Evolutionary conservation across 2,113 vertebrate genomes (phyloP).

Genomic region (Platysternon megacephalum): DNA sequence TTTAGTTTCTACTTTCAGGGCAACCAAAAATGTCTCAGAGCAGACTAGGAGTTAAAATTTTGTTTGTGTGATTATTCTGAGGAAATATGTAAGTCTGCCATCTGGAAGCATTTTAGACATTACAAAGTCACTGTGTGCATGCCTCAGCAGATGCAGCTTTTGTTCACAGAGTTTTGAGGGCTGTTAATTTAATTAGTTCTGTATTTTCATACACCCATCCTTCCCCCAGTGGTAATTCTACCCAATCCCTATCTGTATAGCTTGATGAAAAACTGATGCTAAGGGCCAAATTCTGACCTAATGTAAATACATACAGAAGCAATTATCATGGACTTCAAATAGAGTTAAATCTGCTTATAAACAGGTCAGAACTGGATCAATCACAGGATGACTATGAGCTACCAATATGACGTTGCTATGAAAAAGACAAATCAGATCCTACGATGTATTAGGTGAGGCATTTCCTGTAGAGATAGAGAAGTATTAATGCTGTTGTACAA

Average conservation of each 20-base stretch:
- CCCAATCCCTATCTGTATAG: slow-evolving; percentile 7
- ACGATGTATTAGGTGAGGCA: not conserved
- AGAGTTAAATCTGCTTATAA: not conserved
- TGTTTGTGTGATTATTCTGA: slow-evolving; percentile 52
- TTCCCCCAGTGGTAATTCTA: slow-evolving; percentile 53
- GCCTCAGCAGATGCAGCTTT: slow-evolving; percentile 73
- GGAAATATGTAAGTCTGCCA: slow-evolving; percentile 67
- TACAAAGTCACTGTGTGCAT: slow-evolving; percentile 60
- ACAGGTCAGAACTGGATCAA: not conserved
- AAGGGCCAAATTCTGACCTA: slow-evolving; percentile 16
- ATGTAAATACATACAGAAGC: slow-evolving; percentile 1
- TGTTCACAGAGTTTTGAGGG: slow-evolving; percentile 63
- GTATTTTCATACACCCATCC: slow-evolving; percentile 69
- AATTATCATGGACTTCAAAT: not conserved
- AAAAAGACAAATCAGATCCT: not conserved
- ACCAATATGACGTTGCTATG: not conserved
- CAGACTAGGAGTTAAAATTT: slow-evolving; percentile 64
- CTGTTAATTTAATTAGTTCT: slow-evolving; percentile 74
- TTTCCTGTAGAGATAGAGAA: not conserved
- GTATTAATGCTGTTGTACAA: not conserved
- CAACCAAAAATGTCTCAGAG: slow-evolving; percentile 10
- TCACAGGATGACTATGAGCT: not conserved
- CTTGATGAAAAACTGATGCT: slow-evolving; percentile 26
- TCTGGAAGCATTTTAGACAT: slow-evolving; percentile 69
- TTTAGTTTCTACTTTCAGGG: not conserved